phyloP scores from a whole-genome alignment of 2,113 vertebrate species.

The Sturnus vulgaris region DNA sequence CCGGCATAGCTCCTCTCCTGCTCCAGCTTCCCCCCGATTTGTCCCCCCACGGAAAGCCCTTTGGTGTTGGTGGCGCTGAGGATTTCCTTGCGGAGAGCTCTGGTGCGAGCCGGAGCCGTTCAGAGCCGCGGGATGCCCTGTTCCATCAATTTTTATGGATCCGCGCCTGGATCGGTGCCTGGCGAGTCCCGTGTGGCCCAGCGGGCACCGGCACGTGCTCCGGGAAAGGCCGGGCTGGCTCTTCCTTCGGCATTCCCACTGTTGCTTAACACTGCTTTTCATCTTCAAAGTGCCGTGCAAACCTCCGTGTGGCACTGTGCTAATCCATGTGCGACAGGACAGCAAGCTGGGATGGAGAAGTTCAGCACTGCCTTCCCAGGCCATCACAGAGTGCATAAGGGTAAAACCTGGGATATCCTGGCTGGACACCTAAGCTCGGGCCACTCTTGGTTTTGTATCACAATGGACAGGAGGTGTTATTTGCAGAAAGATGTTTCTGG shows the following conservation, averaged over 20 bases:
- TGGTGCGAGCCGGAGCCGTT: rapidly evolving
- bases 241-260: rapidly evolving
- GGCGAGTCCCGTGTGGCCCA: rapidly evolving
- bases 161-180: rapidly evolving
- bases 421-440: background rate
- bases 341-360: background rate
- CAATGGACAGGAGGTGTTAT: background rate
- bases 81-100: background rate
- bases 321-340: rapidly evolving
- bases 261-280: background rate
- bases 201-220: rapidly evolving
- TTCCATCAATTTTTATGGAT: background rate
- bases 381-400: rapidly evolving
- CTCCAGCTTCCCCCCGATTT: background rate
- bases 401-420: rapidly evolving
- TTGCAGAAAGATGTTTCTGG: background rate
- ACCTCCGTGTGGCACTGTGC: rapidly evolving
- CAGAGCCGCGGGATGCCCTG: no score
- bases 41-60: rapidly evolving
- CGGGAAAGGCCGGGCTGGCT: background rate
- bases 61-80: background rate
- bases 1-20: background rate
- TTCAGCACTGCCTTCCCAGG: rapidly evolving
- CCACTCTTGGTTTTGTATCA: rapidly evolving
- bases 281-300: rapidly evolving